Percentiles rank a stretch among this genome's conserved stretches.
These are phyloP conservation scores for Channallabes apus DNA, from an alignment of 2,797 vertebrate genomes.

Conservation along the genomic window DNA sequence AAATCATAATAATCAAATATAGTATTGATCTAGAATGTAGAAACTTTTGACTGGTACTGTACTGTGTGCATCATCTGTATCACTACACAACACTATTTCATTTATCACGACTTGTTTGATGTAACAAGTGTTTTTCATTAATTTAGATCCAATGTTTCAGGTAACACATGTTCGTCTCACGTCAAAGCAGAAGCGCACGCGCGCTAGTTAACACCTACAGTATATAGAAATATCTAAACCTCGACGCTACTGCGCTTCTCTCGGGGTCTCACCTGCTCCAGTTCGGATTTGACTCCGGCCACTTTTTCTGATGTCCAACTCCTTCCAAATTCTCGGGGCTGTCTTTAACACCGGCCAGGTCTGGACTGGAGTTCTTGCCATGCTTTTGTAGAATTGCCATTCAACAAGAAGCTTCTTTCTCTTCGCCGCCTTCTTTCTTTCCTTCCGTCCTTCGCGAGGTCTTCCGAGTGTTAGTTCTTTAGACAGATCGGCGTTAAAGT, in stretches of 20 bases:
- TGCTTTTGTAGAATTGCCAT: constrained; percentile 85
- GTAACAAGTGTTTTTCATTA: too few species aligned
- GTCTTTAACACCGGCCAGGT: constrained; percentile 74
- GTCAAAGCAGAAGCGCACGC: too few species aligned
- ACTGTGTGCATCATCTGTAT: too few species aligned
- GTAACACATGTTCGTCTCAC: too few species aligned
- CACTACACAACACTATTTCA: background rate
- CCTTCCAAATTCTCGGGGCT: constrained; percentile 68
- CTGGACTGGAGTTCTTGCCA: constrained; percentile 77
- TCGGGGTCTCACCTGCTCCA: constrained; percentile 81
- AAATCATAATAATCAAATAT: too few species aligned
- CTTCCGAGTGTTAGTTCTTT: constrained; percentile 26
- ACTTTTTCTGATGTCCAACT: constrained; percentile 73
- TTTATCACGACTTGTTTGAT: too few species aligned
- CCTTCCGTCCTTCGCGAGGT: constrained; percentile 5
- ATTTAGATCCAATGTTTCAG: too few species aligned
- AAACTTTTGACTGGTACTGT: too few species aligned
- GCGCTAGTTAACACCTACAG: too few species aligned
- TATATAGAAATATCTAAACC: too few species aligned
- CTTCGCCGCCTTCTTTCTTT: constrained; percentile 25
- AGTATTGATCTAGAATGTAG: too few species aligned
- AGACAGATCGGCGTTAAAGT: constrained; percentile 22
- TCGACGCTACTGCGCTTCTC: too few species aligned
- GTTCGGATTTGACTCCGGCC: constrained; percentile 69
- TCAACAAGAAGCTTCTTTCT: constrained; percentile 67